Conservation (phyloP, 2,888 invertebrate genomes). For the Drosophila algonquin region DNA sequence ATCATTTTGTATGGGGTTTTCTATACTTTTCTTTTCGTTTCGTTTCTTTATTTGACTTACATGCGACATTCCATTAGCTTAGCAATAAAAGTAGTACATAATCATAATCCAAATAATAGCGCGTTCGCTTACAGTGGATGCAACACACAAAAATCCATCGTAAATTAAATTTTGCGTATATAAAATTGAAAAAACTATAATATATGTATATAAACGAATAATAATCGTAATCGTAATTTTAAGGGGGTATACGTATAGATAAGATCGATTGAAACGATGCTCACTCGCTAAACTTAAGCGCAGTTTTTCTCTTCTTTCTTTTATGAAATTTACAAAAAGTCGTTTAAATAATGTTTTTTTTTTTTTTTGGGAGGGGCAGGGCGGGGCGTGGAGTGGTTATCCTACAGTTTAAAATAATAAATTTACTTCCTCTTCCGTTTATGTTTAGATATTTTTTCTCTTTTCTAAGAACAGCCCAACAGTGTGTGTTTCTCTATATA, state of each 20-base stretch:
- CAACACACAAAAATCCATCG: slow-evolving; percentile 51
- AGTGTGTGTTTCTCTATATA: slow-evolving; percentile 56
- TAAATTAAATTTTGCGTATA: slow-evolving; percentile 36
- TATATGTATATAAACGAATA: slow-evolving; percentile 7
- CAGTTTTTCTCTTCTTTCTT: background rate
- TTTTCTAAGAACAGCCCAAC: slow-evolving; percentile 80
- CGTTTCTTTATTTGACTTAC: slow-evolving; percentile 34
- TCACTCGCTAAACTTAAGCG: slow-evolving; percentile 26
- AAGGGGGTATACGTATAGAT: slow-evolving; percentile 10
- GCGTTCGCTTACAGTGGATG: slow-evolving; percentile 22
- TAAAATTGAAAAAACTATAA: slow-evolving; percentile 20
- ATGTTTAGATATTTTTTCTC: slow-evolving; percentile 45
- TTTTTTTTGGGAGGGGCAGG: background rate
- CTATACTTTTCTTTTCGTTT: slow-evolving; percentile 6
- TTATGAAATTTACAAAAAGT: slow-evolving; percentile 53
- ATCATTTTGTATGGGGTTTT: slow-evolving; percentile 11
- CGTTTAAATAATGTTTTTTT: slow-evolving; percentile 54
- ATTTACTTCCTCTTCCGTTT: slow-evolving; percentile 34
- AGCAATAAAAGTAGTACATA: slow-evolving; percentile 49
- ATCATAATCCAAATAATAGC: slow-evolving; percentile 41
- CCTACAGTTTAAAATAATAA: slow-evolving; percentile 31
- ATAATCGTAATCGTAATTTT: slow-evolving; percentile 17
- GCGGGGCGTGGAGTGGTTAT: background rate
- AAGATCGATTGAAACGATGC: slow-evolving; percentile 26
- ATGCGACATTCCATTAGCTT: slow-evolving; percentile 44